Percentiles rank a stretch among this genome's conserved stretches.
phyloP scores from a whole-genome alignment of 2,888 invertebrate genomes.

The Charanyca ferruginea region DNA sequence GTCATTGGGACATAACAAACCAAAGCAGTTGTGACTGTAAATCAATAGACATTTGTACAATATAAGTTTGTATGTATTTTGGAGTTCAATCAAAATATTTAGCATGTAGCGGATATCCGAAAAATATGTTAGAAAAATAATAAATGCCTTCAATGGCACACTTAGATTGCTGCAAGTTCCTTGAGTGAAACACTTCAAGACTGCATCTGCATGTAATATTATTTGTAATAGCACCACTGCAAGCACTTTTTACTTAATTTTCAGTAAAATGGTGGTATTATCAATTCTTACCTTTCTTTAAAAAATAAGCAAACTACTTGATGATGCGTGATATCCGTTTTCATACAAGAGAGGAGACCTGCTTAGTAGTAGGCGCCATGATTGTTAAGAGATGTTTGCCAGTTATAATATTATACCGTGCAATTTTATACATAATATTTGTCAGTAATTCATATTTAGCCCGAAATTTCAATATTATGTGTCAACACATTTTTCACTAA shows the following conservation, averaged over 20 bases:
- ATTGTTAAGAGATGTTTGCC: too few relatives aligned
- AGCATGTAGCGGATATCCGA: slow-evolving; percentile 30
- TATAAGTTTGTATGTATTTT: slow-evolving; percentile 24
- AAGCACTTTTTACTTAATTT: slow-evolving; percentile 19
- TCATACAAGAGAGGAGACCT: neutral
- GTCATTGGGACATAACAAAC: slow-evolving; percentile 43
- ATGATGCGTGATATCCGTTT: neutral
- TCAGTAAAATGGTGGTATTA: slow-evolving; percentile 18
- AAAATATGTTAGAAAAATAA: slow-evolving; percentile 10
- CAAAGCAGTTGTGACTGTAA: slow-evolving; percentile 52
- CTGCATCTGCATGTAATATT: slow-evolving; percentile 15
- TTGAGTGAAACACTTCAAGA: slow-evolving; percentile 32
- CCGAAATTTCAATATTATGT: slow-evolving; percentile 6
- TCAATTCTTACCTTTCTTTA: neutral
- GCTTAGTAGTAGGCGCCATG: neutral
- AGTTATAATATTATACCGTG: neutral
- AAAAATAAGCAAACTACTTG: neutral
- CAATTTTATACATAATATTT: neutral
- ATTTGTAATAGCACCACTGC: slow-evolving; percentile 19
- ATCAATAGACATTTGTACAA: slow-evolving; percentile 38
- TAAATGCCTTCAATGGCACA: slow-evolving; percentile 24
- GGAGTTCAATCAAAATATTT: slow-evolving; percentile 27
- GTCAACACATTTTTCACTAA: slow-evolving; percentile 20
- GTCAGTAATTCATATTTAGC: slow-evolving; percentile 8
- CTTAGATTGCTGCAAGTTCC: slow-evolving; percentile 26